Conservation (phyloP, 1,140 invertebrate genomes). For the Drosophila persimilis region DNA sequence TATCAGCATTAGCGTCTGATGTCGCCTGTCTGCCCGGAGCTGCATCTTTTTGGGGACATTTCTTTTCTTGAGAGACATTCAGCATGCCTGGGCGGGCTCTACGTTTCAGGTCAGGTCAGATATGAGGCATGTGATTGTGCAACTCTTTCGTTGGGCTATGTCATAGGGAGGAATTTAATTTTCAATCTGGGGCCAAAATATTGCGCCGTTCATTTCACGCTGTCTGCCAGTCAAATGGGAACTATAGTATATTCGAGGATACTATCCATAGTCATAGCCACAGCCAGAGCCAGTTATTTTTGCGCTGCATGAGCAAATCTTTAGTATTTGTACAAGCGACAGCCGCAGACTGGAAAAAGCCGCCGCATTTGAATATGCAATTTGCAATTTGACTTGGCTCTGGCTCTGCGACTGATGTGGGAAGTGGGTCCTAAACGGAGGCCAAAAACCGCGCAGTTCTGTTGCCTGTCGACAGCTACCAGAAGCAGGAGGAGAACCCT, state of each 20-base stretch:
- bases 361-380: constrained; percentile 79
- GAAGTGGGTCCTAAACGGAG: constrained; percentile 23
- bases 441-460: constrained; percentile 51
- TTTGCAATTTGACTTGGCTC: constrained; percentile 78
- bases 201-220: constrained; percentile 52
- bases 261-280: constrained; percentile 18
- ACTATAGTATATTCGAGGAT: background rate
- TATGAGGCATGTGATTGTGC: constrained; percentile 69
- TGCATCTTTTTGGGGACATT: constrained; percentile 50
- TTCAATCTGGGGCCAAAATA: constrained; percentile 73
- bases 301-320: constrained; percentile 76
- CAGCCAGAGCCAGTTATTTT: constrained; percentile 72
- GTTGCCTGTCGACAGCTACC: constrained; percentile 44
- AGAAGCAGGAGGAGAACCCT: background rate
- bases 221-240: constrained; percentile 44
- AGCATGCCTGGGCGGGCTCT: constrained; percentile 30
- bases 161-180: constrained; percentile 59
- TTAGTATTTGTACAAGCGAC: constrained; percentile 77
- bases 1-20: constrained; percentile 78
- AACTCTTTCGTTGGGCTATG: constrained; percentile 24
- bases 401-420: constrained; percentile 22
- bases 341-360: constrained; percentile 76
- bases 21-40: constrained; percentile 37
- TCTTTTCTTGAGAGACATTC: constrained; percentile 40
- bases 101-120: constrained; percentile 72